Conservation (phyloP, 1,140 invertebrate genomes). For the Diplogasteroides magnus region DNA sequence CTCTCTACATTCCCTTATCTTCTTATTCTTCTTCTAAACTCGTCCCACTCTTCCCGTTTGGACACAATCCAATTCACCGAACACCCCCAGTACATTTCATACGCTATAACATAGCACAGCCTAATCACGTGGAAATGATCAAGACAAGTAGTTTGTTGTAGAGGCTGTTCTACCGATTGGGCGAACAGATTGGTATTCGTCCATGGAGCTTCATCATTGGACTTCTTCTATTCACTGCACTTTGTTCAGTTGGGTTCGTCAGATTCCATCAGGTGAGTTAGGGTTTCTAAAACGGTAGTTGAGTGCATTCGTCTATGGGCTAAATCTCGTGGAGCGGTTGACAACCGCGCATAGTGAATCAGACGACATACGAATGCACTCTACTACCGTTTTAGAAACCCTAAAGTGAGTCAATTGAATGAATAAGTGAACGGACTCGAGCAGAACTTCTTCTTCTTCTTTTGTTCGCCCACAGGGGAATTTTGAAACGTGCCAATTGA, state of each 20-base stretch:
- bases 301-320: too few species aligned
- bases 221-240: conserved; percentile 18
- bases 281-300: too few species aligned
- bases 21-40: neutral
- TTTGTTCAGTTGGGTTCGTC: conserved; percentile 28
- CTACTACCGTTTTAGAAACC: too few species aligned
- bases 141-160: conserved; percentile 5
- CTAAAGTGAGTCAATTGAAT: too few species aligned
- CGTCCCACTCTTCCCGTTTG: neutral
- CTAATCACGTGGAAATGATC: neutral
- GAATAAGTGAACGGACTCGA: too few species aligned
- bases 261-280: conserved; percentile 29
- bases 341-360: too few species aligned
- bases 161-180: conserved; percentile 28
- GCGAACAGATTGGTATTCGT: conserved; percentile 21
- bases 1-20: neutral
- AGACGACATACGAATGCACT: too few species aligned
- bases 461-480: too few species aligned
- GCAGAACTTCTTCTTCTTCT: too few species aligned
- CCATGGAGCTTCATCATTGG: conserved; percentile 30
- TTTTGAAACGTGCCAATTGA: too few species aligned
- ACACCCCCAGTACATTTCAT: neutral
- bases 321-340: too few species aligned
- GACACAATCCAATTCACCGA: neutral
- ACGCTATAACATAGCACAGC: neutral